phyloP scores from a whole-genome alignment of 30 jellyfish, hydroid and myxozoan species.

The Aurelia sp. region DNA sequence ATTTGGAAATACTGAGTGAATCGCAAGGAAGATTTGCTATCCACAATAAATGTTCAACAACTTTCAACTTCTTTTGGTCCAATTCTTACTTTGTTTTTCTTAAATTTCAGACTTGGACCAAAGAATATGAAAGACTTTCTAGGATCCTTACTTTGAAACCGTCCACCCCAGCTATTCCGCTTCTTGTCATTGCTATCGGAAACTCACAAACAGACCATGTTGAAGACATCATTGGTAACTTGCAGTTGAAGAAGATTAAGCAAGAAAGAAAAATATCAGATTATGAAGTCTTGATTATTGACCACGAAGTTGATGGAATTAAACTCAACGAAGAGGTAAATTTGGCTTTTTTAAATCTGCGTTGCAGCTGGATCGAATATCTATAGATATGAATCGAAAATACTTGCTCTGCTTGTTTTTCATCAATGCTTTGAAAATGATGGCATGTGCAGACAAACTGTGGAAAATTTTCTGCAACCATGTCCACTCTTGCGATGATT shows the following conservation, averaged over 20 bases:
- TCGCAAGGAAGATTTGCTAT: neutral
- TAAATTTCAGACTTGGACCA: too few relatives aligned
- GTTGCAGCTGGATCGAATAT: too few relatives aligned
- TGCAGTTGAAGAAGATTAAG: constrained; percentile 13
- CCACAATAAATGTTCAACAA: neutral
- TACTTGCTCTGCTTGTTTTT: too few relatives aligned
- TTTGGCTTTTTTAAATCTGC: too few relatives aligned
- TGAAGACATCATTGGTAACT: neutral
- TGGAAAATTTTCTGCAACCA: too few relatives aligned
- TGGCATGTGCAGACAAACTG: too few relatives aligned
- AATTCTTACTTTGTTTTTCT: too few relatives aligned
- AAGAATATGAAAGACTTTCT: neutral
- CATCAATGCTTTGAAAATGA: too few relatives aligned
- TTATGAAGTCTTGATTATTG: constrained; percentile 12
- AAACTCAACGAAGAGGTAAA: constrained; percentile 40
- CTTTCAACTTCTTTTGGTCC: too few relatives aligned
- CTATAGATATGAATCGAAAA: too few relatives aligned
- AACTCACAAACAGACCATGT: neutral
- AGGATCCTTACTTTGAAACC: constrained; percentile 22
- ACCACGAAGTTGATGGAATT: neutral
- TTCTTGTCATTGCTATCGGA: constrained; percentile 21
- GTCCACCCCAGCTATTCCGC: constrained; percentile 11
- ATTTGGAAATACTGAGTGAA: too few relatives aligned
- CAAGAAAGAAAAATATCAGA: constrained; percentile 9
- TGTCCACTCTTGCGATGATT: too few relatives aligned